These are phyloP conservation scores for Poecilobothrus nobilitatus DNA, from an alignment of 2,888 invertebrate species.

Conservation along the genomic window DNA sequence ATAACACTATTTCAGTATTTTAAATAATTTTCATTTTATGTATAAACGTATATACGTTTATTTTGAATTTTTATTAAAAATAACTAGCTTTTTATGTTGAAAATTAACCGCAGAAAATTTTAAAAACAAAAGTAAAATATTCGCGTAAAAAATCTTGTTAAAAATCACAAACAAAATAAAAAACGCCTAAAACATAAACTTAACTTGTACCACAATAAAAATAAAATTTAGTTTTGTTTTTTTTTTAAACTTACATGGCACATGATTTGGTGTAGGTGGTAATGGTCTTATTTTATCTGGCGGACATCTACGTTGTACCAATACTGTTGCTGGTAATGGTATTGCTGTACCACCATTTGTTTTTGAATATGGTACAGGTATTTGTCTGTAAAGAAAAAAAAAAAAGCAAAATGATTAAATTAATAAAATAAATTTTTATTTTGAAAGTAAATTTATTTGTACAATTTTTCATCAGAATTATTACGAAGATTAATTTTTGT, in stretches of 20 bases:
- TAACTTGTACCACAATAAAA: too few relatives aligned
- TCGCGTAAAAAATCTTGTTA: too few relatives aligned
- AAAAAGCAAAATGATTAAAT: slow-evolving; percentile 14
- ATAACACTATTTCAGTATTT: too few relatives aligned
- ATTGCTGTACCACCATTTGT: slow-evolving; percentile 61
- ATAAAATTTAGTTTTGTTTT: background rate
- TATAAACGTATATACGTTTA: too few relatives aligned
- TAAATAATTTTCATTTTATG: too few relatives aligned
- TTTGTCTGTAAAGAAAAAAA: slow-evolving; percentile 52
- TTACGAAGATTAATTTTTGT: background rate
- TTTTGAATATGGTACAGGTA: slow-evolving; percentile 54
- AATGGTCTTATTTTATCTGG: slow-evolving; percentile 71
- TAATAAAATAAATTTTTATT: background rate
- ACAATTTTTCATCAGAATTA: background rate
- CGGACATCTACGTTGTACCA: slow-evolving; percentile 66
- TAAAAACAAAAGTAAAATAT: too few relatives aligned
- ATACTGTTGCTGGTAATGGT: slow-evolving; percentile 69
- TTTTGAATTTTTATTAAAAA: too few relatives aligned
- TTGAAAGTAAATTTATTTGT: background rate
- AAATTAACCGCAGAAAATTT: too few relatives aligned
- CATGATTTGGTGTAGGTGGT: slow-evolving; percentile 56
- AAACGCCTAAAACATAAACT: too few relatives aligned
- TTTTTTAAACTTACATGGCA: slow-evolving; percentile 39
- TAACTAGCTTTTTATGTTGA: too few relatives aligned
- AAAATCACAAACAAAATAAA: too few relatives aligned